Evolutionary conservation across 53 echinoderm and acorn worm species (phyloP).

Genomic region (Patiria pectinifera): DNA sequence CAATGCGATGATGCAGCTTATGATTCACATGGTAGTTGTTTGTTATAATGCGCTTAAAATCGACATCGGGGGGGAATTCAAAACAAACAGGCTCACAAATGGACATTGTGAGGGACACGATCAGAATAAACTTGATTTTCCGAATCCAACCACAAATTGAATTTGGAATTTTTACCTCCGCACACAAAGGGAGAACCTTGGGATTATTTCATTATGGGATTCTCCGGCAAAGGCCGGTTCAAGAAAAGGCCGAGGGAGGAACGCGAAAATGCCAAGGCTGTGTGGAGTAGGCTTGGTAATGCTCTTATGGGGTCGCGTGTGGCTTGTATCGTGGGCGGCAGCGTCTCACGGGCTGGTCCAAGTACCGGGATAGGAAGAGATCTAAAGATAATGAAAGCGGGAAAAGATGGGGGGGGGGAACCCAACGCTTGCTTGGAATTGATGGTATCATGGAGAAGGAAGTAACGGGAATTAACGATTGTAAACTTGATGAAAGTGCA

Average conservation of each 20-base stretch:
- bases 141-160: constrained; percentile 1
- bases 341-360: not conserved
- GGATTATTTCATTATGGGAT: constrained; percentile 6
- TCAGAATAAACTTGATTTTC: not conserved
- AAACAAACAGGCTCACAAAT: not conserved
- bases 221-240: not conserved
- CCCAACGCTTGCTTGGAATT: not conserved
- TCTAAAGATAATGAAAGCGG: not conserved
- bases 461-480: not conserved
- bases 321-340: no score
- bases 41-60: not conserved
- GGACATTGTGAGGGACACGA: not conserved
- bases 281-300: not conserved
- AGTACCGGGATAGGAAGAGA: not conserved
- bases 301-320: not conserved
- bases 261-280: constrained; percentile 19
- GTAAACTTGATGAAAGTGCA: not conserved
- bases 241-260: not conserved
- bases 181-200: not conserved
- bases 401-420: not conserved
- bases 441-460: not conserved
- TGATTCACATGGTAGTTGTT: not conserved
- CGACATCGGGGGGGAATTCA: not conserved
- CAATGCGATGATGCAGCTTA: not conserved
- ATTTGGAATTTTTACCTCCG: constrained; percentile 15